These are phyloP conservation scores for Cremastinae sp. DNA, from an alignment of 2,888 invertebrate species.

Conservation along the genomic window DNA sequence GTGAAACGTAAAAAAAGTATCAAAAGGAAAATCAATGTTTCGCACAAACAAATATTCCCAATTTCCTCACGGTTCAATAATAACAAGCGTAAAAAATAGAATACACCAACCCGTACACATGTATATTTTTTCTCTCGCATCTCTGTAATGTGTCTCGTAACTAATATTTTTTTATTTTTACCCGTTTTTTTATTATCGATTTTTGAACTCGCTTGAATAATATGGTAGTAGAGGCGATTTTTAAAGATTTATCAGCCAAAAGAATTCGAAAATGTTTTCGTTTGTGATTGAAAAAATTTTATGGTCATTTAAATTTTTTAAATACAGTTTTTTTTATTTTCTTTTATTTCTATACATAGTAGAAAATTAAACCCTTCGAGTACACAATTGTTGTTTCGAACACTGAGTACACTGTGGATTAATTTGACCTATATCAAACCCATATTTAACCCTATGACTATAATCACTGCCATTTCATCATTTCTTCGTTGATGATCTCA, in stretches of 20 bases:
- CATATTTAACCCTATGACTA: too few species aligned
- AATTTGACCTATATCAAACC: too few species aligned
- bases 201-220: conserved; percentile 42
- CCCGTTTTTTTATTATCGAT: conserved; percentile 27
- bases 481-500: too few species aligned
- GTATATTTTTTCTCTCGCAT: conserved; percentile 19
- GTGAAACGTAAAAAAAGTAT: conserved; percentile 1
- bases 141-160: conserved; percentile 37
- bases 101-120: conserved; percentile 10
- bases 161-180: conserved; percentile 36
- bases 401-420: too few species aligned
- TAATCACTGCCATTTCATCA: too few species aligned
- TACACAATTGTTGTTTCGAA: too few species aligned
- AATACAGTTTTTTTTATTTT: too few species aligned
- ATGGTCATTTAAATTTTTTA: too few species aligned
- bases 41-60: neutral
- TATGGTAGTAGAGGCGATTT: conserved; percentile 41
- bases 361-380: too few species aligned
- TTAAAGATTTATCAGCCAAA: conserved; percentile 28
- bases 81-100: conserved; percentile 6
- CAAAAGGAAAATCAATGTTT: conserved; percentile 8
- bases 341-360: too few species aligned
- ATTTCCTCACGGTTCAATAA: neutral
- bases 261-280: too few species aligned
- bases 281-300: too few species aligned